Conservation (phyloP, 2,797 vertebrate species). For the Neosilurus hyrtlii region DNA sequence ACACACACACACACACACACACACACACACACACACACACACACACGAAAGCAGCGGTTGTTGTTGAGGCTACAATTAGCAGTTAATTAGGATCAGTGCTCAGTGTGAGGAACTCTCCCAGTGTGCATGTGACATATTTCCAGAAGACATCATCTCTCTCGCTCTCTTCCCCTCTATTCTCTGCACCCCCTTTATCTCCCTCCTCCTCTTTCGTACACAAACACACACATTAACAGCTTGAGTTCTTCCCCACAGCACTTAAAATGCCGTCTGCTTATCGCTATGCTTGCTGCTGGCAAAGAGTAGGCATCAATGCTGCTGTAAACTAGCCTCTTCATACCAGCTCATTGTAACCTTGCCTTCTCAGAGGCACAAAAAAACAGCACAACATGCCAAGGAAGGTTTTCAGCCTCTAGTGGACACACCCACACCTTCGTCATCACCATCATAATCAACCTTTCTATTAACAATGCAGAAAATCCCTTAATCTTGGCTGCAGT, state of each 20-base stretch:
- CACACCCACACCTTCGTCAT: conserved; percentile 15
- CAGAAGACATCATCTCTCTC: conserved; percentile 46
- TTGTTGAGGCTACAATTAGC: conserved; percentile 50
- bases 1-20: background rate
- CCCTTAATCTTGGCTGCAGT: background rate
- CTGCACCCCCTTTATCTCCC: conserved; percentile 19
- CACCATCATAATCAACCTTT: background rate
- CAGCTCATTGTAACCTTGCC: conserved; percentile 25
- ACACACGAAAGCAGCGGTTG: conserved; percentile 54
- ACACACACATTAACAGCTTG: conserved; percentile 43
- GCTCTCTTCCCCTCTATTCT: conserved; percentile 14
- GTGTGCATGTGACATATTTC: conserved; percentile 61
- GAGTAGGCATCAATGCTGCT: conserved; percentile 22
- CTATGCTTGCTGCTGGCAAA: conserved; percentile 37
- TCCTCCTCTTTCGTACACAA: conserved; percentile 22
- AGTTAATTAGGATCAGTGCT: conserved; percentile 71
- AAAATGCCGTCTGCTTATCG: conserved; percentile 46
- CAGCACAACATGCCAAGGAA: conserved; percentile 18
- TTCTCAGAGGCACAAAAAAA: conserved; percentile 20
- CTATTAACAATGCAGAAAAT: too few species aligned
- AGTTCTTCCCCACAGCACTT: conserved; percentile 27
- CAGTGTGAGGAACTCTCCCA: conserved; percentile 62
- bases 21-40: conserved; percentile 28
- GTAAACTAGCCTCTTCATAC: conserved; percentile 33
- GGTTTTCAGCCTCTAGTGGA: conserved; percentile 30